phyloP scores from a whole-genome alignment of 2,113 vertebrate genomes.

The Pandion haliaetus region DNA sequence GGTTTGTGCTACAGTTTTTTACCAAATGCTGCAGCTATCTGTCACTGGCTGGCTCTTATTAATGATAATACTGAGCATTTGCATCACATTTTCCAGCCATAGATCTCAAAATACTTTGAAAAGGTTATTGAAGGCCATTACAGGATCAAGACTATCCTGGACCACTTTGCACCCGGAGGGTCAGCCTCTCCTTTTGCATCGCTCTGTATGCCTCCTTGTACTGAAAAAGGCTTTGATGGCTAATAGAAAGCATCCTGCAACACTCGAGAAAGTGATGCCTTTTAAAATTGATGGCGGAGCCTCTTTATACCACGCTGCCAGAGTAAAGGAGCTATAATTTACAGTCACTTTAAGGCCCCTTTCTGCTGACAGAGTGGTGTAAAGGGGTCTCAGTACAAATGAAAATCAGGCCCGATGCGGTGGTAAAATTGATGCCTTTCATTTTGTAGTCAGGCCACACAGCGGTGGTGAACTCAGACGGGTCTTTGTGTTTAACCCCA shows the following conservation, averaged over 20 bases:
- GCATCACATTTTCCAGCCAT: background rate
- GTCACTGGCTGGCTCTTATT: background rate
- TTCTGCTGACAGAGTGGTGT: background rate
- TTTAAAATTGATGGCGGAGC: background rate
- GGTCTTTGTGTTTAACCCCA: conserved; percentile 32
- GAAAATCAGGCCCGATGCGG: background rate
- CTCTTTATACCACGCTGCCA: background rate
- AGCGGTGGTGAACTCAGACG: background rate
- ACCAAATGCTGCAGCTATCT: background rate
- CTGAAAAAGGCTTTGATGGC: background rate
- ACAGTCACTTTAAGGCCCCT: background rate
- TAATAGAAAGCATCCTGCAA: background rate
- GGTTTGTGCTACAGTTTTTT: background rate
- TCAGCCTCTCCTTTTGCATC: background rate
- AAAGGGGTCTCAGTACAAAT: background rate
- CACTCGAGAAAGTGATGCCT: background rate
- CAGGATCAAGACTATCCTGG: background rate
- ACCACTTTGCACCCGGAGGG: background rate
- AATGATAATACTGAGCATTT: background rate
- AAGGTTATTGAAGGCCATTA: background rate
- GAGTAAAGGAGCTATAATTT: background rate
- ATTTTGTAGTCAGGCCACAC: background rate
- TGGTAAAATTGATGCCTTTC: conserved; percentile 26
- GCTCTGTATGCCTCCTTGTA: rapidly evolving
- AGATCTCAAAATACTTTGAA: background rate